These are phyloP conservation scores for Sepioteuthis lessoniana DNA, from an alignment of 2,888 invertebrate species.

Conservation along the genomic window DNA sequence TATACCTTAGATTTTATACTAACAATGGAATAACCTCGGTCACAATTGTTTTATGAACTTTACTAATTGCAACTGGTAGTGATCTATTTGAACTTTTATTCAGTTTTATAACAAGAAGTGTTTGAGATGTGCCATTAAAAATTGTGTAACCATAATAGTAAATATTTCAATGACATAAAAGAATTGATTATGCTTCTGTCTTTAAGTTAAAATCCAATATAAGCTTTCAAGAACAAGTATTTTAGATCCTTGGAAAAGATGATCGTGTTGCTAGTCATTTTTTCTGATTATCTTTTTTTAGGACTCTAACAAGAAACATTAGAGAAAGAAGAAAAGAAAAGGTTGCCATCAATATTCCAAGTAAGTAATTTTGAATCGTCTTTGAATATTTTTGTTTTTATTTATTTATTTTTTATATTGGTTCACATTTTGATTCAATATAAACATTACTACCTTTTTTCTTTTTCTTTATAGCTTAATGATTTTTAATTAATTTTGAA, in stretches of 20 bases:
- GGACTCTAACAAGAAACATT: slow-evolving; percentile 93
- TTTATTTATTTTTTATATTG: too few relatives aligned
- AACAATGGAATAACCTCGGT: background rate
- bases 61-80: background rate
- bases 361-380: slow-evolving; percentile 77
- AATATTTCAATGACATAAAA: too few relatives aligned
- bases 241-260: too few relatives aligned
- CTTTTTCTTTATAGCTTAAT: too few relatives aligned
- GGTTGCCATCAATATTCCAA: slow-evolving; percentile 95
- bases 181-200: too few relatives aligned
- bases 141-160: too few relatives aligned
- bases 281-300: slow-evolving; percentile 64
- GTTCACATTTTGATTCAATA: too few relatives aligned
- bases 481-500: too few relatives aligned
- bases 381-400: too few relatives aligned
- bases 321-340: slow-evolving; percentile 92
- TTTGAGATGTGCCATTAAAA: background rate
- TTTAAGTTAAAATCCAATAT: too few relatives aligned
- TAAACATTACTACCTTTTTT: too few relatives aligned
- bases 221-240: too few relatives aligned
- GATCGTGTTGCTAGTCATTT: background rate
- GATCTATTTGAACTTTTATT: background rate
- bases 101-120: background rate
- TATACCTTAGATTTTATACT: background rate
- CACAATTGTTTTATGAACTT: background rate